These are phyloP conservation scores for Cetonia aurata DNA, from an alignment of 2,888 invertebrate species.

Conservation along the genomic window DNA sequence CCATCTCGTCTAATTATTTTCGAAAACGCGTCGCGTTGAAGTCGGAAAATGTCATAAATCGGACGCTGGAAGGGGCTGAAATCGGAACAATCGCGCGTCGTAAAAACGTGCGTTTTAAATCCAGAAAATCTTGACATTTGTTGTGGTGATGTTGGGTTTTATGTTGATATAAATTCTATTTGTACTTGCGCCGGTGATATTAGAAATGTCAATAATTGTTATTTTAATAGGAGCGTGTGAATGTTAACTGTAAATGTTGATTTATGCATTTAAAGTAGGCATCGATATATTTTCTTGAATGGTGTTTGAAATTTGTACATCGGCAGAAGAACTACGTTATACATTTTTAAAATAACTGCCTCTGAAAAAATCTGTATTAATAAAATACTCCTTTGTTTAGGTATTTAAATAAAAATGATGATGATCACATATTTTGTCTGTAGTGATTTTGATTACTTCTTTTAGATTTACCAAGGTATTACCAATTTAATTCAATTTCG, in stretches of 20 bases:
- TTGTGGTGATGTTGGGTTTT: not conserved
- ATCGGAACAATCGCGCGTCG: not conserved
- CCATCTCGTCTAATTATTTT: constrained; percentile 10
- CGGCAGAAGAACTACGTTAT: too few species aligned
- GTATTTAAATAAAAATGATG: too few species aligned
- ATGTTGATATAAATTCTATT: constrained; percentile 8
- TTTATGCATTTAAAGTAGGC: not conserved
- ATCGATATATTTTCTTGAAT: not conserved
- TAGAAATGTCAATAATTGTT: constrained; percentile 16
- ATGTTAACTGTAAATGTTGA: constrained; percentile 8
- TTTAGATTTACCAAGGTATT: too few species aligned
- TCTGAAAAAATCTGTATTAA: too few species aligned
- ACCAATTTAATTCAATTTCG: too few species aligned
- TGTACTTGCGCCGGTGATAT: not conserved
- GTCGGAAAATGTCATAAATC: constrained; percentile 10
- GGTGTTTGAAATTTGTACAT: too few species aligned
- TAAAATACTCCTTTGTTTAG: too few species aligned
- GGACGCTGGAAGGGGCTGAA: not conserved
- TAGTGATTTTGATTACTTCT: too few species aligned
- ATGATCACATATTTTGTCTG: too few species aligned
- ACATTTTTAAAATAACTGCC: too few species aligned
- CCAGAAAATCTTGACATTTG: too few species aligned
- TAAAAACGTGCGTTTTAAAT: not conserved
- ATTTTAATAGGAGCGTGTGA: constrained; percentile 20
- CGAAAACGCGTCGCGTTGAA: constrained; percentile 9